Percentiles rank a stretch among this genome's conserved stretches.
phyloP scores from a whole-genome alignment of 2,113 vertebrate species.

The Trinectes maculatus region DNA sequence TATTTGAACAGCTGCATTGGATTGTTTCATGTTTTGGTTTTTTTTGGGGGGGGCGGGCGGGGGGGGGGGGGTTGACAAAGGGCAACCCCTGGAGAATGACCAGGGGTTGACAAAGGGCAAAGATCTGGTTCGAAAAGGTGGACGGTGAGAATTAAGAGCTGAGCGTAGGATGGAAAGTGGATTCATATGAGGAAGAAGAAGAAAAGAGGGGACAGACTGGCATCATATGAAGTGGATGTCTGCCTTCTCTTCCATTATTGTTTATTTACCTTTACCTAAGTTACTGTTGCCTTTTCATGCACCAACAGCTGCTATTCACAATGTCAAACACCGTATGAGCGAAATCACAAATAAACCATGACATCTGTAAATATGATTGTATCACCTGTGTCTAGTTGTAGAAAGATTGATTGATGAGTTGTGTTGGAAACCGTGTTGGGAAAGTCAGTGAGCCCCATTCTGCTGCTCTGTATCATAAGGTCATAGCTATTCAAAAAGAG shows the following conservation, averaged over 20 bases:
- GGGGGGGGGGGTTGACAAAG: too few relatives aligned
- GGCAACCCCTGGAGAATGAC: too few relatives aligned
- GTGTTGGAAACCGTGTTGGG: constrained; percentile 12
- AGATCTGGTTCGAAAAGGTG: constrained; percentile 50
- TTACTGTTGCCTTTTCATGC: neutral
- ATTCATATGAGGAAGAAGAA: neutral
- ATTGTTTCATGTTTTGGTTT: constrained; percentile 59
- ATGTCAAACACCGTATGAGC: too few relatives aligned
- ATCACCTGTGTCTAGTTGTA: neutral
- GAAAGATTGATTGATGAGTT: constrained; percentile 32
- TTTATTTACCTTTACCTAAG: neutral
- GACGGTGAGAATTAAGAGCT: constrained; percentile 51
- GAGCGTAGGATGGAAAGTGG: neutral
- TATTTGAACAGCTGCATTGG: constrained; percentile 83
- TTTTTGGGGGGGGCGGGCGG: neutral
- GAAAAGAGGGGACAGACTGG: neutral
- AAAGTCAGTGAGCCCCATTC: constrained; percentile 6
- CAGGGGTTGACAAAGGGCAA: neutral
- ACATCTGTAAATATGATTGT: constrained; percentile 13
- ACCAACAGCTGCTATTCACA: too few relatives aligned
- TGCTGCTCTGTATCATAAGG: too few relatives aligned
- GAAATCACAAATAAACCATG: neutral
- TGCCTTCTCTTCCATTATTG: neutral
- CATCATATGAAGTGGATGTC: neutral
- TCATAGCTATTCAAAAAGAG: too few relatives aligned